Base-by-base conservation (phyloP, 2,797 vertebrate genomes). In the Tarsius wallacei region DNA sequence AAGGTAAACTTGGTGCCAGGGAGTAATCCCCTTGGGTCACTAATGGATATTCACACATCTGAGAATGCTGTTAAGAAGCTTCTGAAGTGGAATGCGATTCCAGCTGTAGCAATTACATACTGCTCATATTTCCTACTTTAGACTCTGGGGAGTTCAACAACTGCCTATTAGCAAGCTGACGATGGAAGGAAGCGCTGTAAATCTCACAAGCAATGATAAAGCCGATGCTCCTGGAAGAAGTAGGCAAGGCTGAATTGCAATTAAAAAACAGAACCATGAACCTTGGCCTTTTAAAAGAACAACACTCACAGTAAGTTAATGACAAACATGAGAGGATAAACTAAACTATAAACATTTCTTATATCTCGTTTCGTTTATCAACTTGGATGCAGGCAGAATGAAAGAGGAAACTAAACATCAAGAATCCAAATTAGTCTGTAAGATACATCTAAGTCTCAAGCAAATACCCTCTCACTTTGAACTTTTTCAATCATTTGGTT, bases 1-100 rank as follows among this genome's bases (percentile, higher is more conserved):
- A 98, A 97, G 98, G 97, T 87, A 98, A 97, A 61, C 96, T 97
- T 96, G 85, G 71, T 97, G 97, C 97, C 97, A 98, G 97, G 22
- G 97, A 96, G 87, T 64, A 98, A 98, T 98, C 98, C 98, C 97
- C 98, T 90, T 31, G 68, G 97, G 98, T 98, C 98, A 88, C 98
- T 98, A 97, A 99, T 98, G 98, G 98, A 98, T 98, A 97, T 98
- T 98, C 98, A 98, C 98, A 98, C 98, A 98, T 99, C 98, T 98
- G 98, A 98, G 97, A 98, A 98, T 97, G 98, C 94, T 96, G 98
- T 98, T 98, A 98, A 97, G 98, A 97, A 97, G 97, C 96, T 98
- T 97, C 97, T 98, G 98, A 98, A 97, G 93, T 98, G 96, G 87
- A 98, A 98, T 92, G 91, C 36, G 95, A 99, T 96, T 98, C 98